Percentiles rank a stretch among this genome's conserved stretches.
phyloP scores from a whole-genome alignment of 2,113 vertebrate species.

The Sander lucioperca region DNA sequence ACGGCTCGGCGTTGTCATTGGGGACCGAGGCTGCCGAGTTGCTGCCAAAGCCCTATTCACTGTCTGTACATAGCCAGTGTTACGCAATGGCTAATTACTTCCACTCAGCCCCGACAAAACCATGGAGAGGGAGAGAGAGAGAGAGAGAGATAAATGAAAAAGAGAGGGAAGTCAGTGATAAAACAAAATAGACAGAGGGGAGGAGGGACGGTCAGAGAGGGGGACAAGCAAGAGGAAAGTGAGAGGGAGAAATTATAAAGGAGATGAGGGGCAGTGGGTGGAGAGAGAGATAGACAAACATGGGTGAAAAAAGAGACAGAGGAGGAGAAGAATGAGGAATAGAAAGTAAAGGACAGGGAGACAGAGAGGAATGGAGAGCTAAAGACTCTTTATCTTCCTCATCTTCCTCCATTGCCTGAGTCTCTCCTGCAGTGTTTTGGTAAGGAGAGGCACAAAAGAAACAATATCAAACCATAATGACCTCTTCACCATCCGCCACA shows the following conservation, averaged over 20 bases:
- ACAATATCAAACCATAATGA: constrained; percentile 46
- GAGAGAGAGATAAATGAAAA: constrained; percentile 17
- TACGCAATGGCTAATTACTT: constrained; percentile 83
- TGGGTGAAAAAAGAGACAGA: neutral
- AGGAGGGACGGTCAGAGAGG: neutral
- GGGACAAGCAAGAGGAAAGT: constrained; percentile 10
- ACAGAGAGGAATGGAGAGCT: neutral
- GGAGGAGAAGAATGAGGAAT: neutral
- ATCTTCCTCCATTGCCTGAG: neutral
- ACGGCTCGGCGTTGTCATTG: constrained; percentile 51
- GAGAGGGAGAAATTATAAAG: constrained; percentile 14
- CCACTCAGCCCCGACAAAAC: constrained; percentile 71
- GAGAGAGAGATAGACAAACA: neutral
- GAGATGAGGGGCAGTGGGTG: constrained; percentile 5
- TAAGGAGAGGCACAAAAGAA: constrained; percentile 30
- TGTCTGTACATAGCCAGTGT: constrained; percentile 76
- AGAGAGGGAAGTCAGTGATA: constrained; percentile 38
- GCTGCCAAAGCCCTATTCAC: constrained; percentile 75
- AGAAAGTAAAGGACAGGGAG: neutral
- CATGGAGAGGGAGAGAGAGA: constrained; percentile 19
- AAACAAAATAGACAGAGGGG: constrained; percentile 45
- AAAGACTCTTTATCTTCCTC: neutral
- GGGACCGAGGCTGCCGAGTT: constrained; percentile 62
- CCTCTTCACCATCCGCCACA: constrained; percentile 45
- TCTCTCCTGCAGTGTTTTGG: constrained; percentile 28